These are phyloP conservation scores for Zoanthus sociatus DNA, from an alignment of 92 coral and sea anemone genomes.

Conservation along the genomic window DNA sequence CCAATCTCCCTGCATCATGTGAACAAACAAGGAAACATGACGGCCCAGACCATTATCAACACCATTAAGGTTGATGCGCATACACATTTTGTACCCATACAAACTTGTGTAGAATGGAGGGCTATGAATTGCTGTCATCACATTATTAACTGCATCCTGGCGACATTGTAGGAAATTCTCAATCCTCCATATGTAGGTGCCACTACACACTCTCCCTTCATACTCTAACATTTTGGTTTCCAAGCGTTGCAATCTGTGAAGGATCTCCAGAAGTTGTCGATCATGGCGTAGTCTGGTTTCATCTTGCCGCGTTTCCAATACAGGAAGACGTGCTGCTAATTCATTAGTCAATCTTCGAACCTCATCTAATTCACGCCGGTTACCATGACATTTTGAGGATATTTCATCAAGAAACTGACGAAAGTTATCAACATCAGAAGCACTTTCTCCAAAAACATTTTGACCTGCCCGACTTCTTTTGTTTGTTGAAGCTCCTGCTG, in stretches of 20 bases:
- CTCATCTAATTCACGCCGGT: too few relatives aligned
- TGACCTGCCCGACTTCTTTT: not conserved
- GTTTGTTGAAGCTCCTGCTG: not conserved
- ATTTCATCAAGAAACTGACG: not conserved
- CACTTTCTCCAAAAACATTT: not conserved
- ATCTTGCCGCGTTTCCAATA: conserved; percentile 60
- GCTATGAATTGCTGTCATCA: conserved; percentile 85
- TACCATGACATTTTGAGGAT: not conserved
- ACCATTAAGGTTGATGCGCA: conserved; percentile 84
- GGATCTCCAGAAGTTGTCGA: conserved; percentile 63
- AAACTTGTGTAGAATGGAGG: conserved; percentile 85
- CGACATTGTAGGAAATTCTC: conserved; percentile 79
- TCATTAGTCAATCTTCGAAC: not conserved
- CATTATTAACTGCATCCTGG: conserved; percentile 60
- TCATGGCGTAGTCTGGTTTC: conserved; percentile 67
- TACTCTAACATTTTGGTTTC: conserved; percentile 72
- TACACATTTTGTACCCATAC: conserved; percentile 87
- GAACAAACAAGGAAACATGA: conserved; percentile 86
- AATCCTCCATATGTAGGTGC: conserved; percentile 86
- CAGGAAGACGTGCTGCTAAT: conserved; percentile 4
- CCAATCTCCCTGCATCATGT: conserved; percentile 76
- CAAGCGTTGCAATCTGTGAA: conserved; percentile 26
- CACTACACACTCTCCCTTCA: conserved; percentile 87
- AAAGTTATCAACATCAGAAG: not conserved
- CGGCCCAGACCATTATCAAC: conserved; percentile 82